Percentiles rank a stretch among this genome's conserved stretches.
phyloP scores from a whole-genome alignment of 1,140 invertebrate species.

The Mamestra configurata region DNA sequence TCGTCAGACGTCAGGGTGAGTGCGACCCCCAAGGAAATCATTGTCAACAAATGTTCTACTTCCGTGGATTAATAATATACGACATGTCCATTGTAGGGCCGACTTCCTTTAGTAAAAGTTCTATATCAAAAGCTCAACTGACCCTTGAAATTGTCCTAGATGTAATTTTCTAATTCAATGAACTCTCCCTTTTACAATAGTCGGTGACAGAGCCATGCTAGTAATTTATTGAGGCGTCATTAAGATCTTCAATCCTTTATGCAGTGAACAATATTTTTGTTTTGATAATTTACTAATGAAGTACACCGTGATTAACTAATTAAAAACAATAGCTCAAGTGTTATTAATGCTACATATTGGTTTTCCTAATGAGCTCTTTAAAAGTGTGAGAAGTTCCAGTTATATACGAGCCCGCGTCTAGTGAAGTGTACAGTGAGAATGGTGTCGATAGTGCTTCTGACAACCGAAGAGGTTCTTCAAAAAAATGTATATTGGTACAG shows the following conservation, averaged over 20 bases:
- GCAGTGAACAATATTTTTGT: conserved; percentile 8
- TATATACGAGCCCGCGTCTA: background rate
- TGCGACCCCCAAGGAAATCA: conserved; percentile 57
- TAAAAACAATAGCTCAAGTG: background rate
- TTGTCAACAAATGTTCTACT: conserved; percentile 27
- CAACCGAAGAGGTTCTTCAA: conserved; percentile 81
- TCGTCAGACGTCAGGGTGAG: conserved; percentile 85
- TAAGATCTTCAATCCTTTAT: background rate
- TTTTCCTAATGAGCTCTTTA: background rate
- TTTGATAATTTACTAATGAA: background rate
- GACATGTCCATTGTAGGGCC: conserved; percentile 10
- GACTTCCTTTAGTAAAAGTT: conserved; percentile 19
- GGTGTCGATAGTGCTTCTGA: conserved; percentile 80
- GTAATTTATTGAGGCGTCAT: background rate
- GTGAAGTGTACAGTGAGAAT: conserved; percentile 59
- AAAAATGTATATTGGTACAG: conserved; percentile 81
- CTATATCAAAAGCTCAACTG: conserved; percentile 42
- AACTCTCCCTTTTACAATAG: conserved; percentile 9
- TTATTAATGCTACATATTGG: conserved; percentile 10
- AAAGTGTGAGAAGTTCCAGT: conserved; percentile 1
- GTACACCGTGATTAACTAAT: conserved; percentile 8
- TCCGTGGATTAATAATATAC: conserved; percentile 14
- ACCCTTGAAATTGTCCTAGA: conserved; percentile 50
- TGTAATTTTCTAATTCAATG: conserved; percentile 53
- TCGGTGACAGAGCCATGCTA: background rate